Evolutionary conservation across 2,888 invertebrate species (phyloP).

Genomic region (Limulus polyphemus): DNA sequence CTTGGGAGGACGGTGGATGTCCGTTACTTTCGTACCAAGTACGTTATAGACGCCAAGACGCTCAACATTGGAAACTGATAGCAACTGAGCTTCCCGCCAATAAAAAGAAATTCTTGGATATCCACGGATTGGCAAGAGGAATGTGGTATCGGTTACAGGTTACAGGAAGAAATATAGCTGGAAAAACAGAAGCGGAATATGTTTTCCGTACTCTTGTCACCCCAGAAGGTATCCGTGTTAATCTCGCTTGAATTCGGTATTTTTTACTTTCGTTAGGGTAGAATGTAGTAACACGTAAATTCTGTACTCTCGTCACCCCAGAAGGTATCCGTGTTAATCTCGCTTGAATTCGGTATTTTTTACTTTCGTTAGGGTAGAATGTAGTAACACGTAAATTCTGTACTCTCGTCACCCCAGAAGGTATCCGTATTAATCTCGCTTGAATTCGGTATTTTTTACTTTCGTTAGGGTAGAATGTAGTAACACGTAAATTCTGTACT

Average conservation of each 20-base stretch:
- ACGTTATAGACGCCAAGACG: conserved; percentile 28
- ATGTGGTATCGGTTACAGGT: conserved; percentile 37
- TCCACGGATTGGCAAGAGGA: conserved; percentile 32
- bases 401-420: conserved; percentile 23
- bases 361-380: too few species aligned
- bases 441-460: too few species aligned
- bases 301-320: conserved; percentile 26
- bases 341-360: too few species aligned
- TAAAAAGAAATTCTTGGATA: conserved; percentile 18
- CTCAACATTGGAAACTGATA: conserved; percentile 57
- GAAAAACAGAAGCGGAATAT: conserved; percentile 35
- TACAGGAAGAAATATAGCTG: conserved; percentile 38
- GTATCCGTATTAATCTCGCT: too few species aligned
- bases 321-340: too few species aligned
- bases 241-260: too few species aligned
- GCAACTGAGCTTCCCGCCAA: conserved; percentile 18
- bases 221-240: too few species aligned
- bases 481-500: conserved; percentile 26
- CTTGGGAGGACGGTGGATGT: conserved; percentile 56
- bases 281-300: too few species aligned
- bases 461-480: too few species aligned
- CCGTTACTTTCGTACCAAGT: conserved; percentile 34
- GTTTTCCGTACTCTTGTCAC: conserved; percentile 32
- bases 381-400: conserved; percentile 5
- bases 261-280: too few species aligned